Base-by-base conservation (phyloP, 92 coral and sea anemone genomes). In the Muricea muricata region DNA sequence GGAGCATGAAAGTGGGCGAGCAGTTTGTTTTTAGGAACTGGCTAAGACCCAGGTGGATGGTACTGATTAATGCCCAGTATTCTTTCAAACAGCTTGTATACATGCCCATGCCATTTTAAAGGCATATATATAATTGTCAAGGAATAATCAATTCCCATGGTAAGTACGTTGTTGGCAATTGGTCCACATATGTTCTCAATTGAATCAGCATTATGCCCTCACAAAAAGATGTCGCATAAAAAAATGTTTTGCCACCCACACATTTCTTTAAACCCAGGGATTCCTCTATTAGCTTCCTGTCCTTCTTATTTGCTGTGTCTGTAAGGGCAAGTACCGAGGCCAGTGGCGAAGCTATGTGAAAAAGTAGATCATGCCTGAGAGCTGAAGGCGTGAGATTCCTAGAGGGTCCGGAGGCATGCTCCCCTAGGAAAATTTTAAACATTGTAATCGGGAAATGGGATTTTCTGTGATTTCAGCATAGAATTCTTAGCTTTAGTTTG, bases 1-100 rank as follows among this genome's bases (percentile, higher is more conserved):
- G 81, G 81, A 0, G 81, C 67, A 76, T 76, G 81, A 15, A 7
- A 76, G 33, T 76, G 81, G 1, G 81, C 66, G 55, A 76, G 55
- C 1, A 50, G 4, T 20, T 68, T 50, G 81, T 76, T 76, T 29
- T 52, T 29, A 0, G 68, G 81, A 0, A 48, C 60, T 8, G 65
- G 25, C 7, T 20, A 6, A 28, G 61, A 52, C 29, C 48, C 29
- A 14, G 48, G 47, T 50, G 81, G 81, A 12, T 76, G 35, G 67
- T 76, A 50, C 39, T 50, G 81, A 1, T 30, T 9, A 5, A 13
- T 0, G 1, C 81, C 81, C 67, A 76, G 9, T 4, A 76, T 50
- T 1, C 37, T 24, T 25, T 76, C 81, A 76, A 76, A 76, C 12
- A 76, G 29, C n/a, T 40, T 28, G 18, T 76, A 76, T 50, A 55